Conservation (phyloP, 2,113 vertebrate species). For the Corythoichthys haematopterus region DNA sequence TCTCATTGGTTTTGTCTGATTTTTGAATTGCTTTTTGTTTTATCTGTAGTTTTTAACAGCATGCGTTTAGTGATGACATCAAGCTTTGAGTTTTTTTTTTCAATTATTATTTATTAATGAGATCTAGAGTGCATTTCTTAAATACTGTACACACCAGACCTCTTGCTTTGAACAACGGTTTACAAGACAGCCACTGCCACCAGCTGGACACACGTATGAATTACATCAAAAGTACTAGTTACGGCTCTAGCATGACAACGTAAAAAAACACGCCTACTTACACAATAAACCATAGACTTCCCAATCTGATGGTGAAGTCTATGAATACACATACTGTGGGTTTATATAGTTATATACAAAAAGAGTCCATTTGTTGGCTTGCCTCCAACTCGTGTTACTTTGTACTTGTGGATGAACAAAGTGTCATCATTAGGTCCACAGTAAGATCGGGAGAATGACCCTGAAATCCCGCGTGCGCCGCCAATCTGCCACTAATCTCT, state of each 20-base stretch:
- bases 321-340: background rate
- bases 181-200: conserved; percentile 43
- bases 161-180: conserved; percentile 6
- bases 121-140: conserved; percentile 9
- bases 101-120: background rate
- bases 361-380: background rate
- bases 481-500: conserved; percentile 67
- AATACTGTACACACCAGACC: conserved; percentile 1
- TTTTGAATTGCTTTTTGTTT: too few relatives aligned
- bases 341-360: conserved; percentile 1
- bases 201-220: conserved; percentile 46
- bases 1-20: too few relatives aligned
- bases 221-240: conserved; percentile 10
- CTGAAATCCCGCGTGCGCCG: conserved; percentile 59
- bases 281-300: background rate
- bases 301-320: too few relatives aligned
- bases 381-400: conserved; percentile 18
- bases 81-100: too few relatives aligned
- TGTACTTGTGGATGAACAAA: conserved; percentile 36
- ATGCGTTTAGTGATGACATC: background rate
- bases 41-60: background rate
- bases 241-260: background rate
- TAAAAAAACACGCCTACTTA: background rate
- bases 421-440: conserved; percentile 50
- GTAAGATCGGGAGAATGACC: conserved; percentile 57